A percentile compares a stretch with the other conserved stretches of the same genome.
phyloP scores from a whole-genome alignment of 2,888 invertebrate species.

The Sminthurides aquaticus region DNA sequence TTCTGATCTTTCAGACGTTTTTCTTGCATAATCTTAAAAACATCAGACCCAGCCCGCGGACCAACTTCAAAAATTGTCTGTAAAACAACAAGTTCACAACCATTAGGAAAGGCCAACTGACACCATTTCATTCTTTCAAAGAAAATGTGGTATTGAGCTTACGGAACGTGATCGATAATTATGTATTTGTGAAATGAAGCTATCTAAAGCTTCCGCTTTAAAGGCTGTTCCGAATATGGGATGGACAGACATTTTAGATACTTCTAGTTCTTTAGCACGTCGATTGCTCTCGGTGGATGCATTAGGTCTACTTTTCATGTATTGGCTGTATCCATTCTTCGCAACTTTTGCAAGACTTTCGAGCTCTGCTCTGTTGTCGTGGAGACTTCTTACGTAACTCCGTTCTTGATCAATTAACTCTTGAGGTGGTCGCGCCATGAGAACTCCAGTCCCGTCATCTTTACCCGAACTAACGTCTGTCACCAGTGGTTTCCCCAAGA shows the following conservation, averaged over 20 bases:
- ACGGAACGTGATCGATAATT: conserved; percentile 67
- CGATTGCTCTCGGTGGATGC: conserved; percentile 84
- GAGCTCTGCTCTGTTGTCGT: conserved; percentile 65
- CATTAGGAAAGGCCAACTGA: background rate
- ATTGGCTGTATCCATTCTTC: conserved; percentile 84
- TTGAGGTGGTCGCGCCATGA: conserved; percentile 71
- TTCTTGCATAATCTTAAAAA: conserved; percentile 76
- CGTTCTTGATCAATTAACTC: conserved; percentile 74
- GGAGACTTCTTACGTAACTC: conserved; percentile 65
- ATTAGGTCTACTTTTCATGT: conserved; percentile 74
- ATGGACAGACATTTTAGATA: conserved; percentile 56
- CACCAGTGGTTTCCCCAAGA: conserved; percentile 71
- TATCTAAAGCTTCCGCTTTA: conserved; percentile 50
- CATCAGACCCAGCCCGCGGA: conserved; percentile 66
- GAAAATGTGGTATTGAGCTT: conserved; percentile 46
- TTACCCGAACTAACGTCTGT: conserved; percentile 47
- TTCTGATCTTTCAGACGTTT: conserved; percentile 69
- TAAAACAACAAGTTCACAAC: conserved; percentile 42
- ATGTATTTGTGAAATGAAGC: conserved; percentile 60
- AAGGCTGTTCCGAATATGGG: conserved; percentile 54
- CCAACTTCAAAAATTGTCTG: conserved; percentile 92
- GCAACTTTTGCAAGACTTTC: conserved; percentile 68
- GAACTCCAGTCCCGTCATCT: conserved; percentile 56
- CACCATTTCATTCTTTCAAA: background rate
- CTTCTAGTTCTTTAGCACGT: conserved; percentile 65